Percentiles rank a stretch among this genome's conserved stretches.
Conservation (phyloP, 2,888 invertebrate species). For the Orthosia gracilis region DNA sequence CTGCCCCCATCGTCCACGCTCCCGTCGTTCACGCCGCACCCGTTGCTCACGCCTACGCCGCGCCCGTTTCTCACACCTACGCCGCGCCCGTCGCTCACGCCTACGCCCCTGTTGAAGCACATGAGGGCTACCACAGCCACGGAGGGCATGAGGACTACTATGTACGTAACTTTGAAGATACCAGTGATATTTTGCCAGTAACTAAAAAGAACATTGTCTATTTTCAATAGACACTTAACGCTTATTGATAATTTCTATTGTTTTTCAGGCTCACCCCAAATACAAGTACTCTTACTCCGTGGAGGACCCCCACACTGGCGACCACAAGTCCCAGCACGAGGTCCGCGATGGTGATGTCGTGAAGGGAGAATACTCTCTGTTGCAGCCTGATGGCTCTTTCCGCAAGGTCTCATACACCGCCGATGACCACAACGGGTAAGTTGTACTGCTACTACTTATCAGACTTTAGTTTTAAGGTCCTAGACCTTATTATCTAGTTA, state of each 20-base stretch:
- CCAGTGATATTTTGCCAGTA: neutral
- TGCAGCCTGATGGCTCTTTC: conserved; percentile 92
- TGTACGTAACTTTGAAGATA: conserved; percentile 68
- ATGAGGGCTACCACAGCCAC: conserved; percentile 68
- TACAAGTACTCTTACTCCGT: conserved; percentile 92
- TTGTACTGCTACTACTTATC: conserved; percentile 11
- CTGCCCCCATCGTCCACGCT: conserved; percentile 66
- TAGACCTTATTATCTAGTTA: neutral
- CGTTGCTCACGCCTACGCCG: conserved; percentile 61
- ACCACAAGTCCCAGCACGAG: conserved; percentile 92
- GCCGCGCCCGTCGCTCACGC: conserved; percentile 68
- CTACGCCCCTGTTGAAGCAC: conserved; percentile 67
- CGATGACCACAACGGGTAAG: conserved; percentile 91
- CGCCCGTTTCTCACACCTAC: conserved; percentile 64
- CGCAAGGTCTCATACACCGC: conserved; percentile 92
- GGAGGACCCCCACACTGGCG: conserved; percentile 92
- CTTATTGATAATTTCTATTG: neutral
- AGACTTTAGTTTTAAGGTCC: neutral
- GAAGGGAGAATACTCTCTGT: conserved; percentile 92
- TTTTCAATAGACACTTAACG: too few relatives aligned
- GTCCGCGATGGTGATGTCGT: conserved; percentile 92
- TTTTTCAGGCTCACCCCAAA: conserved; percentile 90
- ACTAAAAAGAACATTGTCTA: neutral
- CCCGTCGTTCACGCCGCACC: conserved; percentile 69
- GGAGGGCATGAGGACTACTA: conserved; percentile 79